Evolutionary conservation across 2,113 vertebrate genomes (phyloP), one percentile per base, ranked within the genome.

Genomic region (Anser cygnoides): DNA sequence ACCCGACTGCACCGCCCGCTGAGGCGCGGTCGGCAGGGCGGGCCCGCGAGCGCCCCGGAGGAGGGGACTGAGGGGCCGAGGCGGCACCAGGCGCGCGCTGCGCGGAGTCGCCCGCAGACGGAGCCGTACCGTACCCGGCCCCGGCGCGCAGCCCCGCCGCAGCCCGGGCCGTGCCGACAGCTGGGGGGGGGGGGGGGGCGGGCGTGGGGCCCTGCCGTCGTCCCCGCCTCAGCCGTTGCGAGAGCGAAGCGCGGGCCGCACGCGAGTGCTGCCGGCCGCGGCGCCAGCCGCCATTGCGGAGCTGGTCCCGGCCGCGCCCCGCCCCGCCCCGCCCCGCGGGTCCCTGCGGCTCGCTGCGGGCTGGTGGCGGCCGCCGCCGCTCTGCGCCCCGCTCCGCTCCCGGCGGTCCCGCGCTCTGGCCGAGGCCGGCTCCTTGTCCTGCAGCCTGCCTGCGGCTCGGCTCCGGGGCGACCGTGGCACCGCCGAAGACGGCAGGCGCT

Each of bases 291-390:
- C 62, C 72, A 77, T 35, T 50, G 31, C 1, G 16, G 46, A 31
- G 37, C 55, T 44, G 31, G 37, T 2, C 1, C 7, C 29, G 73
- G 62, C 12, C 73, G 1, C 10, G 15, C 25, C 21, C 65, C 35
- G 35, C 35, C 35, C 37, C 37, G 1, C 55, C 49, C 26, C 39
- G 1, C 9, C 12, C 29, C 65, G 75, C 75, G 65, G 5, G 41
- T 13, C 14, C 25, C 18, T 55, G 67, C n/a, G 75, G 39, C 10
- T 46, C 20, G 33, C 7, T 6, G 11, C 0, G n/a, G 11, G 8
- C 17, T 0, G 1, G 28, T 10, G 0, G 28, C 9, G 18, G 31
- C 4, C 1, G 70, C 2, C 1, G 37, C 11, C 3, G 11, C 26
- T 9, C 1, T 5, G 3, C 3, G 43, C 5, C 39, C 33, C 8